Conservation (phyloP, 2,113 vertebrate genomes). For the Morphnarchus princeps region DNA sequence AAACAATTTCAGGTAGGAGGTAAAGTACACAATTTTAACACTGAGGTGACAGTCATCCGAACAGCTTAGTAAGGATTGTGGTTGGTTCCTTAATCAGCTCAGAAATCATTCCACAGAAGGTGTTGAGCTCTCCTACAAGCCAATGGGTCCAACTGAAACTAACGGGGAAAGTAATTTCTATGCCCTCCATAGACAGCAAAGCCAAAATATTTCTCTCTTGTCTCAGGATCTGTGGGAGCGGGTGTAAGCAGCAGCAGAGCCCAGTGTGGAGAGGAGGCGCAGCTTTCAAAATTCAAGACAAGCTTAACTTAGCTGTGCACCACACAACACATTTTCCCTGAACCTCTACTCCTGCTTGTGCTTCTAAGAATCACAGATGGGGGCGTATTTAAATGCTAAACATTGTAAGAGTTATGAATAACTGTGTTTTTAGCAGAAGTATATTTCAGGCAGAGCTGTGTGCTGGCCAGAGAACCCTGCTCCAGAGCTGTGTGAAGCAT, state of each 20-base stretch:
- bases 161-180: accelerated
- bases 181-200: accelerated
- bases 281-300: neutral
- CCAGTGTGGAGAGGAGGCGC: accelerated
- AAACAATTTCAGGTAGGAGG: neutral
- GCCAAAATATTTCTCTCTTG: accelerated
- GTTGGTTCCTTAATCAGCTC: neutral
- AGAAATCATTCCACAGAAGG: neutral
- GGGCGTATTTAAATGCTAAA: accelerated
- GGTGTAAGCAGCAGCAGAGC: neutral
- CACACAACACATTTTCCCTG: accelerated
- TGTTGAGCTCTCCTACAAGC: neutral
- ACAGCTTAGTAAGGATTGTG: neutral
- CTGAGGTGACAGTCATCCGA: accelerated
- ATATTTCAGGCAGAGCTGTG: neutral
- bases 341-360: neutral
- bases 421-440: accelerated
- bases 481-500: accelerated
- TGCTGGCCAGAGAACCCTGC: neutral
- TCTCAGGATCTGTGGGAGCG: accelerated
- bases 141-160: neutral
- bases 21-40: neutral
- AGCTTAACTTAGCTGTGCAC: neutral
- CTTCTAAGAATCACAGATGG: neutral
- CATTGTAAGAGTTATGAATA: accelerated